phyloP scores from a whole-genome alignment of 2,113 vertebrate species.

The Dasyprocta punctata region DNA sequence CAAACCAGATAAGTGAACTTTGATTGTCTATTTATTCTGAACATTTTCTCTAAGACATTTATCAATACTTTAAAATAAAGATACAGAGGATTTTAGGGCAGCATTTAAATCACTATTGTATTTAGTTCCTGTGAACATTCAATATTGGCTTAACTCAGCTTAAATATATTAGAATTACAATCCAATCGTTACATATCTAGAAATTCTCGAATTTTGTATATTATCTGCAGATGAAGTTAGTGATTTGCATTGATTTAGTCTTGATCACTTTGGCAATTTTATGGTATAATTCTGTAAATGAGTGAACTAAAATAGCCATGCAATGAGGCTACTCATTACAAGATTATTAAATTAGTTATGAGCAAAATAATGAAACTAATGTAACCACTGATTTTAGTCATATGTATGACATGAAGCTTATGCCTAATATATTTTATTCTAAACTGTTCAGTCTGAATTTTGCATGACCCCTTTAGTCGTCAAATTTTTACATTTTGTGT shows the following conservation, averaged over 20 bases:
- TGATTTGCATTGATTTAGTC: not conserved
- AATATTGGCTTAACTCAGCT: not conserved
- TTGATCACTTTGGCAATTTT: not conserved
- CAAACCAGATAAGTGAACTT: conserved; percentile 65
- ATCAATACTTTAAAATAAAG: conserved; percentile 46
- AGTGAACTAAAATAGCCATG: not conserved
- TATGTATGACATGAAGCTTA: not conserved
- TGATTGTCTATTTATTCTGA: conserved; percentile 68
- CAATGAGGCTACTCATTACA: not conserved
- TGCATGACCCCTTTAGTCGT: not conserved
- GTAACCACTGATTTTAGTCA: not conserved
- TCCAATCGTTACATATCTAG: not conserved
- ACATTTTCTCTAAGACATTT: conserved; percentile 58
- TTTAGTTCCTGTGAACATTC: not conserved
- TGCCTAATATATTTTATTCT: not conserved
- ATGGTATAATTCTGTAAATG: not conserved
- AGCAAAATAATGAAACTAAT: not conserved
- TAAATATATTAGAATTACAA: not conserved
- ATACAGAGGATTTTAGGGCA: conserved; percentile 1
- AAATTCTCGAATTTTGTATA: not conserved
- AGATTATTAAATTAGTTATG: not conserved
- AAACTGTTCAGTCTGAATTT: not conserved
- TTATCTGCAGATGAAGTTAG: not conserved
- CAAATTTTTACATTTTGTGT: not conserved
- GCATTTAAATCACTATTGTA: not conserved